Base-by-base conservation (phyloP, 2,113 vertebrate genomes). In the Rhodinocichla rosea region DNA sequence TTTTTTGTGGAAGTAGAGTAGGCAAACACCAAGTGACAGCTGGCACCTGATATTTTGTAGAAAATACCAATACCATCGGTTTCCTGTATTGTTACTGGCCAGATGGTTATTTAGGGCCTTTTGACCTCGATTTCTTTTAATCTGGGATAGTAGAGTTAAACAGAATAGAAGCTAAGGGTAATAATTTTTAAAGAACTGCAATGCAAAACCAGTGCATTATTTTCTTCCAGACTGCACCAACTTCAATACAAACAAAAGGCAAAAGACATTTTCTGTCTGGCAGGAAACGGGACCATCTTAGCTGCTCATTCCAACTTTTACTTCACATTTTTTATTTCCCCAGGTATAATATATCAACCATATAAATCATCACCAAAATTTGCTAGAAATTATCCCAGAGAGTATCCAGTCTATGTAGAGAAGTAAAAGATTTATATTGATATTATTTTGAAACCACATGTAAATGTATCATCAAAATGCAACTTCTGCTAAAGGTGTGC, bases 71-170 rank as follows among this genome's bases (percentile, higher is more conserved):
- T 76, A 65, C 63, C 69, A 92, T 87, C 70, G 59, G 14, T 83
- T 35, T 69, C 52, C 45, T 44, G n/a, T 53, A 89, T 82, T 92
- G 73, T 73, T 92, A 42, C 77, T 95, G 80, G 78, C 92, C 95
- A 96, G 93, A 91, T 91, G 95, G 89, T 85, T 95, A 85, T 94
- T 92, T 82, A 92, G n/a, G 73, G 55, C 65, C 81, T 95, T 94
- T 70, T 86, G 84, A 94, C 84, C 90, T 90, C 81, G 67, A 85
- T 90, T 95, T 86, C 40, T 87, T 95, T 85, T 69, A 87, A 85
- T 80, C 45, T n/a, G 27, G 27, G 59, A 92, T 33, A 83, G 83
- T 24, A 55, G 28, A 92, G 39, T 79, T 76, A 74, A 89, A 75
- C 40, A 40, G 77, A 92, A 82, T 60, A 40, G 63, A 92, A 92